A percentile compares a stretch with the other conserved stretches of the same genome.
phyloP scores from a whole-genome alignment of 2,888 invertebrate species.

The Criorhina ranunculi region DNA sequence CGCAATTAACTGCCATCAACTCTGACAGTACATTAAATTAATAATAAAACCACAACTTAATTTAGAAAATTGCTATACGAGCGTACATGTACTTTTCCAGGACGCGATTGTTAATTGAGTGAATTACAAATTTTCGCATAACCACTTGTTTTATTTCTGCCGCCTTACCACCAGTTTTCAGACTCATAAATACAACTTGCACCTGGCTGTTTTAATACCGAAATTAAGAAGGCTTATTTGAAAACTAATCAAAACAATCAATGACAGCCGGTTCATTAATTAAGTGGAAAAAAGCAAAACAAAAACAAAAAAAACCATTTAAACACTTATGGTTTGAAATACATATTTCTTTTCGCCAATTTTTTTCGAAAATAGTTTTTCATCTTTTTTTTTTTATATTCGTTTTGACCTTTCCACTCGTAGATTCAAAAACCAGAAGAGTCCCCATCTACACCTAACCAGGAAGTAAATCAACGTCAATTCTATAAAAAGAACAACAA shows the following conservation, averaged over 20 bases:
- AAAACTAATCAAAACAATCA: neutral
- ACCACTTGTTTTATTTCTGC: slow-evolving; percentile 28
- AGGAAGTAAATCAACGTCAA: slow-evolving; percentile 56
- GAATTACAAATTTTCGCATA: slow-evolving; percentile 21
- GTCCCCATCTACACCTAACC: slow-evolving; percentile 42
- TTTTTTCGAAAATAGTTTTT: slow-evolving; percentile 10
- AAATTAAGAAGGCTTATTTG: slow-evolving; percentile 1
- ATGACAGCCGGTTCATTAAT: slow-evolving; percentile 41
- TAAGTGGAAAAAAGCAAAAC: too few relatives aligned
- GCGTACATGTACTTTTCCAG: slow-evolving; percentile 10
- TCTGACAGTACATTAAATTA: slow-evolving; percentile 2
- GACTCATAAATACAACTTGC: neutral
- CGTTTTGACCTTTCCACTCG: slow-evolving; percentile 32
- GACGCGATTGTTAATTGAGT: slow-evolving; percentile 13
- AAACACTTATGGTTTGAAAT: slow-evolving; percentile 2
- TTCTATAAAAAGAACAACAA: slow-evolving; percentile 54
- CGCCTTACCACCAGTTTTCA: slow-evolving; percentile 10
- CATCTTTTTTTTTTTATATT: slow-evolving; percentile 1
- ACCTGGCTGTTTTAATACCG: slow-evolving; percentile 4
- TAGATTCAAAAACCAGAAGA: slow-evolving; percentile 42
- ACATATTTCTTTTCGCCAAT: neutral
- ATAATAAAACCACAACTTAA: slow-evolving; percentile 28
- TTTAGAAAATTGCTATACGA: slow-evolving; percentile 29
- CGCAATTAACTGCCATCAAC: slow-evolving; percentile 24
- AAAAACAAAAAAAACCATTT: slow-evolving; percentile 8